These are phyloP conservation scores for Micoletzkya japonica DNA, from an alignment of 2,888 invertebrate genomes.

Conservation along the genomic window DNA sequence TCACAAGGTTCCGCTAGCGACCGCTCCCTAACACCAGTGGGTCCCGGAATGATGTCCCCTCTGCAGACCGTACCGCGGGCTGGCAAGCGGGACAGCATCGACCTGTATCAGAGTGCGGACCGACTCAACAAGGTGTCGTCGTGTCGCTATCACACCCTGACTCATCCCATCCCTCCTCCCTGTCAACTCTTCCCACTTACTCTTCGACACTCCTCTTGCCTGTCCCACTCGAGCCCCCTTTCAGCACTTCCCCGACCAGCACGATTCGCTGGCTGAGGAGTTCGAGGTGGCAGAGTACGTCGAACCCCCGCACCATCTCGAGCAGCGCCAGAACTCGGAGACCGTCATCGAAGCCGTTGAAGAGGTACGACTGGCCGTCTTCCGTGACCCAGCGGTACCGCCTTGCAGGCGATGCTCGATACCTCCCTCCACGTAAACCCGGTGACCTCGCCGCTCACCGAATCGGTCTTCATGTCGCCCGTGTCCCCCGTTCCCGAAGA, in stretches of 20 bases:
- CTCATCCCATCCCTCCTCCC: background rate
- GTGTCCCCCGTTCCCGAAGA: slow-evolving; percentile 15
- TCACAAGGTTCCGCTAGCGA: no score
- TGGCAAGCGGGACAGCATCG: slow-evolving; percentile 20
- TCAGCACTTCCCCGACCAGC: background rate
- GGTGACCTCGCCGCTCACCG: slow-evolving; percentile 16
- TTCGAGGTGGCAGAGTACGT: background rate
- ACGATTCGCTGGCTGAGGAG: background rate
- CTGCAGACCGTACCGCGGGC: slow-evolving; percentile 4
- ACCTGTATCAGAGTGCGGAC: slow-evolving; percentile 12
- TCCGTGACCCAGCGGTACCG: background rate
- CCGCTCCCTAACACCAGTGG: background rate
- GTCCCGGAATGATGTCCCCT: background rate
- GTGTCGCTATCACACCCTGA: background rate
- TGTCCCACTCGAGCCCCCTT: background rate
- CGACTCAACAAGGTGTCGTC: background rate
- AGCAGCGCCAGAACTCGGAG: background rate
- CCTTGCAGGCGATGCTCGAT: background rate
- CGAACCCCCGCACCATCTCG: background rate
- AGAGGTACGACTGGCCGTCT: background rate
- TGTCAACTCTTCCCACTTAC: background rate
- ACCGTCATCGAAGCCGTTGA: background rate
- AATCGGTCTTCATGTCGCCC: slow-evolving; percentile 28
- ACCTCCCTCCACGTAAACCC: slow-evolving; percentile 4
- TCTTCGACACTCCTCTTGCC: background rate